Conservation (phyloP, 2,113 vertebrate genomes). For the Anser brachyrhynchus region DNA sequence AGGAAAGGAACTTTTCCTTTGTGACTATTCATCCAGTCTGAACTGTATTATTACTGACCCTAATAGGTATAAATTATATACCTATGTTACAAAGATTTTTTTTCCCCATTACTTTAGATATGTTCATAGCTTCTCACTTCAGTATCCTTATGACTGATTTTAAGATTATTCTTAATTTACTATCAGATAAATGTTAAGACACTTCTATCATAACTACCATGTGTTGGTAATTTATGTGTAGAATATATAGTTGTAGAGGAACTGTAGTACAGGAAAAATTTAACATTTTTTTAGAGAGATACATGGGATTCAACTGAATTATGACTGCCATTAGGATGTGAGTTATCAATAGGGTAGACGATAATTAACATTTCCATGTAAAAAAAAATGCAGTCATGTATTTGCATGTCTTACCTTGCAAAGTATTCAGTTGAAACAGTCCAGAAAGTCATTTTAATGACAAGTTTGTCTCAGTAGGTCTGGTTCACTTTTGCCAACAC, state of each 20-base stretch:
- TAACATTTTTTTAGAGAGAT: background rate
- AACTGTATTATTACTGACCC: background rate
- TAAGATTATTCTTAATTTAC: background rate
- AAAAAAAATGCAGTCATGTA: background rate
- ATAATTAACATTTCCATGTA: background rate
- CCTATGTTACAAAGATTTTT: background rate
- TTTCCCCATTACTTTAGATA: background rate
- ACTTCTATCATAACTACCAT: no score
- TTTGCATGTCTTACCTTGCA: background rate
- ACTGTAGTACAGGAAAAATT: background rate
- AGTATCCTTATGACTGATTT: background rate
- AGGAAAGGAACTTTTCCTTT: background rate
- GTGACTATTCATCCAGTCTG: background rate
- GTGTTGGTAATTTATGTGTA: background rate
- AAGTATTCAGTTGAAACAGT: background rate
- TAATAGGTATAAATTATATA: background rate
- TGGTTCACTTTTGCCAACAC: background rate
- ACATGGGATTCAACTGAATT: background rate
- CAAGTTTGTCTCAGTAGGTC: background rate
- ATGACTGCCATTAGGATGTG: background rate
- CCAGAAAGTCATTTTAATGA: background rate
- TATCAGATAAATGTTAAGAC: background rate
- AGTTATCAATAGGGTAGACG: background rate
- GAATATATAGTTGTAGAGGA: background rate
- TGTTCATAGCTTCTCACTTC: background rate